Evolutionary conservation across 2,797 vertebrate species (phyloP), one percentile per base, ranked within the genome.

Genomic region (Synanceia verrucosa): DNA sequence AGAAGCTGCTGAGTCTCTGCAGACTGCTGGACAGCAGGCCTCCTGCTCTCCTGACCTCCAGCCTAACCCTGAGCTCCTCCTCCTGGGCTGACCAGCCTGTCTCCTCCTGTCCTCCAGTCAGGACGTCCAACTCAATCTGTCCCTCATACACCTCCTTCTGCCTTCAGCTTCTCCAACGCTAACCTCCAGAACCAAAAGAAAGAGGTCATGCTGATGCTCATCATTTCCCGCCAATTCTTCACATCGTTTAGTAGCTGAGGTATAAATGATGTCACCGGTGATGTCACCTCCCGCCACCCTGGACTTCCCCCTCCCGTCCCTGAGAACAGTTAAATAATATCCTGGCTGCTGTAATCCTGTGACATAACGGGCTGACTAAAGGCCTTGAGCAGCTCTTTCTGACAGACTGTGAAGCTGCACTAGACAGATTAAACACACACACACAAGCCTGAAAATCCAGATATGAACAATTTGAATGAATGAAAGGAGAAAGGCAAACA

Each of bases 331-430:
- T 89, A 67, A 85, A 85, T 90, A 90, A 90, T 88, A 85, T 82
- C 41, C 75, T 82, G 36, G 36, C 13, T 37, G 70, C 73, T 76
- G 76, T 91, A 85, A 88, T 87, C 86, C 89, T 74, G 69, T 88
- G 84, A 86, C 84, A 88, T 84, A 89, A 87, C 85, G 67, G 73
- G 41, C 76, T 69, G 81, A 61, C 74, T 76, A 21, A 84, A 74
- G 18, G 68, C 79, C 81, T 83, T 73, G 78, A 68, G 93, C 94
- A 87, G 91, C 48, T 2, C 86, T 95, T 93, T 94, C 82, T 91
- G 77, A 69, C 87, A 94, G 83, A 92, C 92, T 34, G 92, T 92
- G 75, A 94, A 94, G 79, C 87, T 72, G 94, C 48, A 96, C 92
- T 43, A 92, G 80, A 65, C 53, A 55, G 56, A 44, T 57, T 51